Conservation (phyloP, 2,797 vertebrate species). For the Okamejei kenojei region DNA sequence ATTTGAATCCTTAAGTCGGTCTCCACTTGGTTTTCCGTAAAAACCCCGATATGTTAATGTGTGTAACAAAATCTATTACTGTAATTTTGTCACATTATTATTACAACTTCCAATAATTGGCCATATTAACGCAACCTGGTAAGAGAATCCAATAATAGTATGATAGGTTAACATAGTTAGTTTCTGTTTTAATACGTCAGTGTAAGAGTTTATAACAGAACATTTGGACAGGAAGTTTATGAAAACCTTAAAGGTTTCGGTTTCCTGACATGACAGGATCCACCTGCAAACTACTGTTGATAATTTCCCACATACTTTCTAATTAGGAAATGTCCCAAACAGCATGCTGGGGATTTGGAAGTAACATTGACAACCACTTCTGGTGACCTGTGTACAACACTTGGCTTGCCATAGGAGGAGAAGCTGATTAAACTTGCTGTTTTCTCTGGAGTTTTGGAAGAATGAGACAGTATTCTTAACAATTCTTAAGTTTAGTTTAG, state of each 20-base stretch:
- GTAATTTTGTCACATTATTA: background rate
- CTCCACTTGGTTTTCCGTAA: background rate
- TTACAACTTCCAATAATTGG: background rate
- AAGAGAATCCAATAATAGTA: background rate
- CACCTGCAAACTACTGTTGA: background rate
- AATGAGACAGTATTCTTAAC: too few species aligned
- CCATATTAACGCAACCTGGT: background rate
- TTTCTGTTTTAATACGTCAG: background rate
- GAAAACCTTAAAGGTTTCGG: background rate
- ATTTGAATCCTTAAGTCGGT: background rate
- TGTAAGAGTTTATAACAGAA: background rate
- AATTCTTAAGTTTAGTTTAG: too few species aligned
- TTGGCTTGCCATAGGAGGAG: too few species aligned
- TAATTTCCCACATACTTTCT: background rate
- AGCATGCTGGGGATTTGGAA: background rate
- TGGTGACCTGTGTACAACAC: background rate
- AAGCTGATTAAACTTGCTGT: too few species aligned
- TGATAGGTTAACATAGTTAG: background rate
- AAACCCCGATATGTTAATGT: background rate
- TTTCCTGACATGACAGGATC: background rate
- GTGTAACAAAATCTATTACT: background rate
- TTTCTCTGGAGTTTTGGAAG: too few species aligned
- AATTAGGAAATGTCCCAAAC: background rate
- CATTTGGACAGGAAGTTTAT: background rate
- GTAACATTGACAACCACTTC: background rate